Base-by-base conservation (phyloP, 2,888 invertebrate species). In the Cephus rjabovi region DNA sequence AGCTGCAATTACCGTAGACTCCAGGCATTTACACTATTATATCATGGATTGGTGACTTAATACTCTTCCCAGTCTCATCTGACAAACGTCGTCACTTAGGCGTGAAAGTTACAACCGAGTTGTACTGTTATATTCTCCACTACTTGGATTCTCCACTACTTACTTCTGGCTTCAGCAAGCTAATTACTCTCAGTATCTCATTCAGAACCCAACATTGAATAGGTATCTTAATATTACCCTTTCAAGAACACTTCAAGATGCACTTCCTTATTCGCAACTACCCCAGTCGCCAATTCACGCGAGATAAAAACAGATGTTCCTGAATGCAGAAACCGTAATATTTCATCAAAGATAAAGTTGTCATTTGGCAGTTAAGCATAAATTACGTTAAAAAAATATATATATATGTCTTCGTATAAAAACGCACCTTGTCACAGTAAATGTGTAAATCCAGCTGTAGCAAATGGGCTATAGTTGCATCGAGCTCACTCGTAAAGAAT, bases 401-500 rank as follows among this genome's bases (percentile, higher is more conserved):
- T 35, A 11, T 35, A 23, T 56, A 15, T 23, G 9, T 56, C 9
- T 23, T 23, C 0, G 9, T 56, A 56, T 56, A 23, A 23, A 31
- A 71, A 71, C 71, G 33, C 9, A 71, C 71, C 71, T 71, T 71
- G 71, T 71, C 11, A 71, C 71, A 34, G 15, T 9, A 31, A 31
- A 71, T 71, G 23, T 71, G 33, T 71, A 33, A 31, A 34, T 71
- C 23, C 74, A 34, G 74, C 4, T n/a, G 74, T 37, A 77, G 76
- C 75, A n/a, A n/a, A 33, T 77, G 35, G 68, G 77, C 82, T 77
- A 85, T 84, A 82, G 79, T 81, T 77, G 76, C 69, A 76, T 76
- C 75, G 73, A 74, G 73, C 73, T 56, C 77, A 85, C 85, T 83
- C 83, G 80, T 77, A 75, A 74, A 75, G 33, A 88, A 87, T 87